Conservation (phyloP, 2,797 vertebrate species). For the Lindbergichthys nudifrons region DNA sequence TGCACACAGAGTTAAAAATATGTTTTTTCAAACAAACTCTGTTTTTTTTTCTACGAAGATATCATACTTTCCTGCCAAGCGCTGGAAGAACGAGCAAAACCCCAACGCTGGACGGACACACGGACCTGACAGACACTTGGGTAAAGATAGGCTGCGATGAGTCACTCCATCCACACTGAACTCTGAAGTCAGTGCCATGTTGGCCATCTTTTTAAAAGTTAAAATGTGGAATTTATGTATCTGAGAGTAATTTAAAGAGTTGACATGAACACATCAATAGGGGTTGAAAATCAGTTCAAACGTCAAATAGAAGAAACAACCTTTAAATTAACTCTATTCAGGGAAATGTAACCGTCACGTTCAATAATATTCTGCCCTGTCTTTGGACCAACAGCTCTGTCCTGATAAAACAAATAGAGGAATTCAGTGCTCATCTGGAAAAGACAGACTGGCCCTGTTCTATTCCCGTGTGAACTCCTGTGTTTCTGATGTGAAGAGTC, state of each 20-base stretch:
- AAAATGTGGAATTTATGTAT: conserved; percentile 46
- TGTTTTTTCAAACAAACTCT: conserved; percentile 45
- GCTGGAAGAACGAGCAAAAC: conserved; percentile 67
- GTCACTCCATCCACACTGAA: conserved; percentile 51
- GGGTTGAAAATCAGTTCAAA: conserved; percentile 45
- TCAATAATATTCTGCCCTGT: conserved; percentile 42
- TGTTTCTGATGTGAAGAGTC: conserved; percentile 48
- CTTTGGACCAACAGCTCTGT: conserved; percentile 24
- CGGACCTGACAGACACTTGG: conserved; percentile 47
- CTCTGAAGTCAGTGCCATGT: conserved; percentile 60
- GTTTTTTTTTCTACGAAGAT: conserved; percentile 68
- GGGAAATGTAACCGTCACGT: conserved; percentile 47
- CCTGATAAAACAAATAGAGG: conserved; percentile 52
- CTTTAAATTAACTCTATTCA: conserved; percentile 38
- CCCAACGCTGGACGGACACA: conserved; percentile 62
- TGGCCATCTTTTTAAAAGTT: conserved; percentile 50
- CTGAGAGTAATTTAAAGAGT: conserved; percentile 53
- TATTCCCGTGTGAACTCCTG: conserved; percentile 44
- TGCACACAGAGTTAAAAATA: conserved; percentile 79
- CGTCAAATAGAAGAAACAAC: conserved; percentile 24
- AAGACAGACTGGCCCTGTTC: conserved; percentile 38
- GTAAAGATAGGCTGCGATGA: conserved; percentile 72
- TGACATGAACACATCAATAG: conserved; percentile 30
- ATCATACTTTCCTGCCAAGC: conserved; percentile 70
- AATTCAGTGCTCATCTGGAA: conserved; percentile 53